Conservation (phyloP, 2,113 vertebrate genomes). For the Anarrhichthys ocellatus region DNA sequence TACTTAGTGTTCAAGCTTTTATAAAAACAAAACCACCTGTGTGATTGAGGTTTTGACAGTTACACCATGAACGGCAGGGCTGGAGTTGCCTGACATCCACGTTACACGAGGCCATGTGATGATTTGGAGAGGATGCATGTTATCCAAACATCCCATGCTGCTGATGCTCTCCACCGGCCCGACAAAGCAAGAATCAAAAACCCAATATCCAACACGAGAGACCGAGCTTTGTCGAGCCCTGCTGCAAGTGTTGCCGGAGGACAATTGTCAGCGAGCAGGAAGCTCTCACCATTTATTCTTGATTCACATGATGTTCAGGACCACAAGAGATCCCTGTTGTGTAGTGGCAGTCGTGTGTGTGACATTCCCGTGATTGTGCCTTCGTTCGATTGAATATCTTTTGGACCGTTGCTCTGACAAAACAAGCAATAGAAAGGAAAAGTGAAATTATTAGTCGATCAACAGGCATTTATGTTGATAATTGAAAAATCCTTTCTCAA, state of each 20-base stretch:
- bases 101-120: not conserved
- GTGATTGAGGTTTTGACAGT: not conserved
- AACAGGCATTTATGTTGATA: not conserved
- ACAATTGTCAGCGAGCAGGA: not conserved
- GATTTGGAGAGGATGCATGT: not conserved
- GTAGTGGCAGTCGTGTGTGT: not conserved
- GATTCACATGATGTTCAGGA: constrained; percentile 33
- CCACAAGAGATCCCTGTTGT: not conserved
- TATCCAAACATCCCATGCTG: not conserved
- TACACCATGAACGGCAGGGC: not conserved
- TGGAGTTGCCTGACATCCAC: not conserved
- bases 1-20: not conserved
- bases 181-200: constrained; percentile 25
- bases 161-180: constrained; percentile 21
- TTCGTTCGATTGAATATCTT: not conserved
- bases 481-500: not conserved
- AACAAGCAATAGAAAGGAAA: not conserved
- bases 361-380: too few species aligned
- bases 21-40: not conserved
- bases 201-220: constrained; percentile 26
- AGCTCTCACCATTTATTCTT: constrained; percentile 11
- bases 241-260: constrained; percentile 7
- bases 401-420: not conserved
- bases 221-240: constrained; percentile 16
- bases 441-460: too few species aligned